Evolutionary conservation across 2,797 vertebrate species (phyloP).

Genomic region (Xerus rutilus): DNA sequence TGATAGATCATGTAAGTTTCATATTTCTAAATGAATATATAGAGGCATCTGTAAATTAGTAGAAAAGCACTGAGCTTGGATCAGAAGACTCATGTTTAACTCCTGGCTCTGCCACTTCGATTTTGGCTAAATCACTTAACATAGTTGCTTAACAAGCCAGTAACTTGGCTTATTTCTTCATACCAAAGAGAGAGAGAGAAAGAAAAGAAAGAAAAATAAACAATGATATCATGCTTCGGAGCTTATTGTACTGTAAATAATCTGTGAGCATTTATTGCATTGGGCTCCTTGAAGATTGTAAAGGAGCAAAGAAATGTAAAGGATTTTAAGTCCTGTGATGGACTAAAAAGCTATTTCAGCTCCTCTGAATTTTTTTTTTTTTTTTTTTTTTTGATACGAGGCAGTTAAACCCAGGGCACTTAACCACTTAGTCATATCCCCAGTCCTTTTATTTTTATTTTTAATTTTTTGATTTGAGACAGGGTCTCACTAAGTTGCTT

Average conservation of each 20-base stretch:
- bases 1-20: constrained; percentile 83
- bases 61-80: constrained; percentile 75
- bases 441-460: no score
- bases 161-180: constrained; percentile 49
- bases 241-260: neutral
- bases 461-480: no score
- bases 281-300: neutral
- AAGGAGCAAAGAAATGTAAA: neutral
- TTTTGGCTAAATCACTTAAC: constrained; percentile 53
- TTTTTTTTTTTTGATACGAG: no score
- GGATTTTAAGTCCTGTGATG: neutral
- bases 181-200: neutral
- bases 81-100: constrained; percentile 45
- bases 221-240: neutral
- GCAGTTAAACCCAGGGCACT: no score
- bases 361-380: no score
- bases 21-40: constrained; percentile 82
- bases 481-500: no score
- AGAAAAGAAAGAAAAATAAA: neutral
- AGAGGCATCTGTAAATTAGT: constrained; percentile 74
- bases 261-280: neutral
- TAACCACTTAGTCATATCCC: no score
- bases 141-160: constrained; percentile 17
- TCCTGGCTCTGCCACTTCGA: constrained; percentile 22
- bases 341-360: neutral